These are phyloP conservation scores for Brachirus orientalis DNA, from an alignment of 2,113 vertebrate species.

Conservation along the genomic window DNA sequence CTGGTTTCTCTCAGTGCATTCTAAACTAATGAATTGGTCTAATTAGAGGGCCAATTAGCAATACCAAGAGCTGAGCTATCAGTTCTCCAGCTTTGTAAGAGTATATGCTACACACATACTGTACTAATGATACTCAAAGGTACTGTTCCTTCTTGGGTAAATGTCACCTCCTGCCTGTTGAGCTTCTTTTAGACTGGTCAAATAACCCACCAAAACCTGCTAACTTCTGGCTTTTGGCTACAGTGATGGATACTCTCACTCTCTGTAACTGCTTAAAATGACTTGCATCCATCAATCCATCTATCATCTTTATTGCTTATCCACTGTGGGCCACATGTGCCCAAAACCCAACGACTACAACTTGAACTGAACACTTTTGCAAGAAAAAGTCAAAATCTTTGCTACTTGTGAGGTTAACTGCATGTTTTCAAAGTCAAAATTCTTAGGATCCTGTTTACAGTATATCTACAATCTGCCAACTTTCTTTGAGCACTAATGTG, in stretches of 20 bases:
- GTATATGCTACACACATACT: not conserved
- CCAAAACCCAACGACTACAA: too few relatives aligned
- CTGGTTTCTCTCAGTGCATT: constrained; percentile 18
- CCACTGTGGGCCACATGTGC: too few relatives aligned
- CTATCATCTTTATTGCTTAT: too few relatives aligned
- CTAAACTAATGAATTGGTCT: constrained; percentile 45
- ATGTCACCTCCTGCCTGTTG: not conserved
- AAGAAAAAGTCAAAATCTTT: not conserved
- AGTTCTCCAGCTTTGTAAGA: constrained; percentile 3
- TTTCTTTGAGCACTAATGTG: not conserved
- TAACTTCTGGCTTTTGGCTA: too few relatives aligned
- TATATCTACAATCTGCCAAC: not conserved
- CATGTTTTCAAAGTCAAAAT: not conserved
- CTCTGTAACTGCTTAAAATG: too few relatives aligned
- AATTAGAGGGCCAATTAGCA: constrained; percentile 57
- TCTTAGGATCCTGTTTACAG: not conserved
- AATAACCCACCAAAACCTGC: too few relatives aligned
- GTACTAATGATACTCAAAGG: not conserved
- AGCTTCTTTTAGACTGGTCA: too few relatives aligned
- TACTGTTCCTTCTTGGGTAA: not conserved
- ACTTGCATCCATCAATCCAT: too few relatives aligned
- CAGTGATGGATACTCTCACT: too few relatives aligned
- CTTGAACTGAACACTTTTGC: too few relatives aligned
- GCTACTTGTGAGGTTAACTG: too few relatives aligned
- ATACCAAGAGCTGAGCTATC: constrained; percentile 18